Base-by-base conservation (phyloP, 2,888 invertebrate species). In the Drosophila siamana region DNA sequence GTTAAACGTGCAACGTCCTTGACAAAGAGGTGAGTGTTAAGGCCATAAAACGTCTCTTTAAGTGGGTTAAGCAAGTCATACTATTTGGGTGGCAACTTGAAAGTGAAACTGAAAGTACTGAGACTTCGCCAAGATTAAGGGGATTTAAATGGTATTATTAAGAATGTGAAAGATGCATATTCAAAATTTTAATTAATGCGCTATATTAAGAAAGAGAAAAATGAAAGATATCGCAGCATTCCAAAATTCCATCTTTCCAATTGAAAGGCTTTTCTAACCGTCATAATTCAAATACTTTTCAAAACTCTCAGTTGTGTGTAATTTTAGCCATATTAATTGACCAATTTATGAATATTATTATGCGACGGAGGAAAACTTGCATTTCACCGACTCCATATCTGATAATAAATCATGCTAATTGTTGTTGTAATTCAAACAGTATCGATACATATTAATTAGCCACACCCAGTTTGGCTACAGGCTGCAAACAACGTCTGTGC, bases 371-470 rank as follows among this genome's bases (percentile, higher is more conserved):
- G 51, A 72, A 78, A 69, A 59, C 52, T 55, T 30, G 9, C 68
- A 87, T 73, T 85, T 85, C 66, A 73, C 76, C 84, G 74, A 65
- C 74, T 72, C 67, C 69, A 44, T 82, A 82, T 82, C 88, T 66
- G 38, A 57, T 69, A 56, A 82, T 83, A 82, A 79, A 83, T 83
- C 86, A 74, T 56, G 74, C 77, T 88, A 83, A 83, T 83, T 88
- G 83, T 86, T 73, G 80, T 79, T 83, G 82, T 77, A 86, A 88
- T 70, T 83, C 86, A 88, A 88, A 88, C 85, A 71, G 74, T 47
- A 82, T 66, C 77, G 88, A 83, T 88, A 88, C 88, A 88, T 83
- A 83, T 88, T 88, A 88, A 83, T 83, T 83, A 86, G 74, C 64
- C 80, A 82, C 83, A 77, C 83, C 83, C 82, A 69, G 68, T 69